Evolutionary conservation across 2,888 invertebrate species (phyloP).

Genomic region (Biston stratarius): DNA sequence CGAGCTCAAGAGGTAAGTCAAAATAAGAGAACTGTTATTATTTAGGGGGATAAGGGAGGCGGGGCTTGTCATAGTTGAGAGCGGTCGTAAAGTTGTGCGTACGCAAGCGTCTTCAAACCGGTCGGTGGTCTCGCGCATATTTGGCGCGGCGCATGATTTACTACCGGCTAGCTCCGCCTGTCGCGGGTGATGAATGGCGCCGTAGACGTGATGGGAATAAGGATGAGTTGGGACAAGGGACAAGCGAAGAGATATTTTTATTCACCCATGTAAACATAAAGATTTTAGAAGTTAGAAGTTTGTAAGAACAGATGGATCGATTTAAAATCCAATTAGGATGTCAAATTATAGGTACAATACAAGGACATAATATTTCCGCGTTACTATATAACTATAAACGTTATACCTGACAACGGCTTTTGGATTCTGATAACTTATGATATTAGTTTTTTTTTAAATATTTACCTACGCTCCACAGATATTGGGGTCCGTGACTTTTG

Average conservation of each 20-base stretch:
- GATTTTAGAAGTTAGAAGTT: not conserved
- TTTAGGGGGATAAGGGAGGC: not conserved
- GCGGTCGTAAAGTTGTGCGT: not conserved
- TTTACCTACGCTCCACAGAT: too few relatives aligned
- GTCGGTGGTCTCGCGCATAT: conserved; percentile 10
- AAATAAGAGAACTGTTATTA: not conserved
- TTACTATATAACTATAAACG: too few relatives aligned
- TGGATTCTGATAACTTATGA: too few relatives aligned
- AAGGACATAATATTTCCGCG: too few relatives aligned
- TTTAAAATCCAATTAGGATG: too few relatives aligned
- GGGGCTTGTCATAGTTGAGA: conserved; percentile 1
- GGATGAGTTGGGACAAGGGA: conserved; percentile 1
- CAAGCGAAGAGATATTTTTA: not conserved
- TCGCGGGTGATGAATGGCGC: conserved; percentile 65
- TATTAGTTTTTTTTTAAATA: too few relatives aligned
- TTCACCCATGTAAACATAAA: not conserved
- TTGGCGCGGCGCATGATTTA: conserved; percentile 62
- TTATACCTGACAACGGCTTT: too few relatives aligned
- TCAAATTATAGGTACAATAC: too few relatives aligned
- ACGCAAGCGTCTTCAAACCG: not conserved
- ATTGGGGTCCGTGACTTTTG: too few relatives aligned
- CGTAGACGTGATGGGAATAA: conserved; percentile 13
- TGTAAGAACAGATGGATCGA: too few relatives aligned
- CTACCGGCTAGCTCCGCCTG: conserved; percentile 66
- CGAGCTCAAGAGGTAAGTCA: not conserved